These are phyloP conservation scores for Toxonevra muliebris DNA, from an alignment of 2,888 invertebrate genomes.

Conservation along the genomic window DNA sequence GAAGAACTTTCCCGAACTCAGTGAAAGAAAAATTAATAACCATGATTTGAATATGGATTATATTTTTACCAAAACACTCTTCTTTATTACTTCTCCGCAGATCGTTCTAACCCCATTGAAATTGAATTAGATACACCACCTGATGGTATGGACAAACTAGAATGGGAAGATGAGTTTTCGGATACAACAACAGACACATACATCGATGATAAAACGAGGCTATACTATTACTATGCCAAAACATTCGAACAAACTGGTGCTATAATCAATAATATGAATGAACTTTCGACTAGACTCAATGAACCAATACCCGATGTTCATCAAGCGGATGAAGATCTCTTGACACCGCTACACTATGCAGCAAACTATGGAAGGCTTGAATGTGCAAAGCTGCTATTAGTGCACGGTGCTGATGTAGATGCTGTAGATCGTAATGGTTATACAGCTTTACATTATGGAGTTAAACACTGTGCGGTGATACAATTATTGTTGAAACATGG, in stretches of 20 bases:
- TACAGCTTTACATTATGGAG: slow-evolving; percentile 76
- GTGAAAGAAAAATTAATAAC: too few species aligned
- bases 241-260: slow-evolving; percentile 75
- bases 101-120: slow-evolving; percentile 43
- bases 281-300: slow-evolving; percentile 49
- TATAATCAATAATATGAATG: slow-evolving; percentile 53
- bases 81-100: slow-evolving; percentile 33
- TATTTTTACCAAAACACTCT: too few species aligned
- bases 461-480: slow-evolving; percentile 70
- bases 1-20: too few species aligned
- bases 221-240: slow-evolving; percentile 78
- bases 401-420: slow-evolving; percentile 72
- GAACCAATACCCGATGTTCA: slow-evolving; percentile 55
- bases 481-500: slow-evolving; percentile 69
- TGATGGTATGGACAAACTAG: slow-evolving; percentile 73
- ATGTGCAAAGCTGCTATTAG: slow-evolving; percentile 70
- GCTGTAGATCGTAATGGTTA: slow-evolving; percentile 73
- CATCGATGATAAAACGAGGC: slow-evolving; percentile 67
- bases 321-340: slow-evolving; percentile 55
- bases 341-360: slow-evolving; percentile 79
- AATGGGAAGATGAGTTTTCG: slow-evolving; percentile 80
- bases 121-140: slow-evolving; percentile 66
- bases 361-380: slow-evolving; percentile 73
- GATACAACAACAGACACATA: slow-evolving; percentile 61
- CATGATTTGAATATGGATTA: too few species aligned